A percentile compares a stretch with the other conserved stretches of the same genome.
These are phyloP conservation scores for Cariama cristata DNA, from an alignment of 2,113 vertebrate genomes.

Conservation along the genomic window DNA sequence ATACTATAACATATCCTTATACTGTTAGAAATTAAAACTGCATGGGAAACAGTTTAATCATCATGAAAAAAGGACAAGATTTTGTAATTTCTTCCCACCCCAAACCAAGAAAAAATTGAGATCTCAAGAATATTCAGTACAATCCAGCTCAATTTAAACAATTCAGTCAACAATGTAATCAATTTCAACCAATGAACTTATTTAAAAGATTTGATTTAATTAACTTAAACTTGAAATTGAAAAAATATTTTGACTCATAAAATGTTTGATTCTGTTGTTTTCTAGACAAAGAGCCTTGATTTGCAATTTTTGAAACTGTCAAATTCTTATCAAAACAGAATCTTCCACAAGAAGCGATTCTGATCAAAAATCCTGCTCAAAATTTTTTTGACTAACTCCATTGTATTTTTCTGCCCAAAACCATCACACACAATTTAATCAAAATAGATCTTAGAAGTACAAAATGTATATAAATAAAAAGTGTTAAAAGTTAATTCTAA, in stretches of 20 bases:
- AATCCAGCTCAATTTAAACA: neutral
- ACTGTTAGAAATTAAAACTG: constrained; percentile 26
- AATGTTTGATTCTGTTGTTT: neutral
- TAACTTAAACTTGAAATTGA: neutral
- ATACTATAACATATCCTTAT: constrained; percentile 18
- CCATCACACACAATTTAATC: neutral
- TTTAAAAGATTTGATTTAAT: neutral
- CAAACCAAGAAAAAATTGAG: neutral
- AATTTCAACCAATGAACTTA: neutral
- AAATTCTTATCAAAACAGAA: neutral
- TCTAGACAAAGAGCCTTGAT: neutral
- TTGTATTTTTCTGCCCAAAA: neutral
- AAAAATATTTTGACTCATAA: neutral
- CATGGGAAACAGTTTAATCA: constrained; percentile 20
- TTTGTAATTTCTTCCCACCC: neutral
- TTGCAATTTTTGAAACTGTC: neutral
- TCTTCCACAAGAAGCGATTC: neutral
- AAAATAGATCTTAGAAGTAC: neutral
- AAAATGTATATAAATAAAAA: neutral
- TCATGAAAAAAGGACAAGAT: neutral
- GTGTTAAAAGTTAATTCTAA: neutral
- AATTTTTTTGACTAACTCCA: neutral
- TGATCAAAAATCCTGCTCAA: neutral
- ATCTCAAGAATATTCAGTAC: neutral
- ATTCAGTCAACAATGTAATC: neutral